A percentile compares a stretch with the other conserved stretches of the same genome.
Evolutionary conservation across 2,797 vertebrate species (phyloP).

Genomic region (Nasua narica): DNA sequence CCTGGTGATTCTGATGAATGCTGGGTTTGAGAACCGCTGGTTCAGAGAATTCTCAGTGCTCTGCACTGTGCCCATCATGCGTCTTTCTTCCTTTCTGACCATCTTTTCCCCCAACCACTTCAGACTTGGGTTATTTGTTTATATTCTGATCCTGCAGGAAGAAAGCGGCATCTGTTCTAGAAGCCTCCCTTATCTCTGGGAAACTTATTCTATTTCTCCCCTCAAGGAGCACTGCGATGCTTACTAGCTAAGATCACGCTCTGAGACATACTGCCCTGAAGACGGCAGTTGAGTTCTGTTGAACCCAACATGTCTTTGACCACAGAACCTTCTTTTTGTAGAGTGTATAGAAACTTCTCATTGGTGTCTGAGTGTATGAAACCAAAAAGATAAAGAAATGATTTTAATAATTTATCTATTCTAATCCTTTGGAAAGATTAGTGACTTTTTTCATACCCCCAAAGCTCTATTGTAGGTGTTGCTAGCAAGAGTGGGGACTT

Average conservation of each 20-base stretch:
- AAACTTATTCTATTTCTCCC: neutral
- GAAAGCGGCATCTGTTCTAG: neutral
- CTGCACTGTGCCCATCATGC: neutral
- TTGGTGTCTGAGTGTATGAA: neutral
- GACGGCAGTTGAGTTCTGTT: neutral
- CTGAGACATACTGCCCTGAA: neutral
- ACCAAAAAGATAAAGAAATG: neutral
- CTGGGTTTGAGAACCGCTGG: neutral
- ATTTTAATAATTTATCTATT: neutral
- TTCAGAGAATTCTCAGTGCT: neutral
- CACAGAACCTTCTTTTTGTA: constrained; percentile 2
- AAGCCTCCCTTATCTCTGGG: neutral
- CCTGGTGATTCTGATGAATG: neutral
- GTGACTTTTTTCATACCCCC: neutral
- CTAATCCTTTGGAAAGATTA: neutral
- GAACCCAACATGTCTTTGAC: neutral
- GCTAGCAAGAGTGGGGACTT: neutral
- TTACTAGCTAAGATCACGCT: neutral
- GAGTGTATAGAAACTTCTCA: neutral
- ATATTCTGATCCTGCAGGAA: neutral
- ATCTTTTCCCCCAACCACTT: neutral
- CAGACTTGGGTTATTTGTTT: constrained; percentile 19
- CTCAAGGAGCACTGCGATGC: neutral
- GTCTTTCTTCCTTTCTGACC: neutral
- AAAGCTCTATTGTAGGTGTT: neutral